Percentiles rank a stretch among this genome's conserved stretches.
These are phyloP conservation scores for Contarinia nasturtii DNA, from an alignment of 1,140 invertebrate genomes.

Conservation along the genomic window DNA sequence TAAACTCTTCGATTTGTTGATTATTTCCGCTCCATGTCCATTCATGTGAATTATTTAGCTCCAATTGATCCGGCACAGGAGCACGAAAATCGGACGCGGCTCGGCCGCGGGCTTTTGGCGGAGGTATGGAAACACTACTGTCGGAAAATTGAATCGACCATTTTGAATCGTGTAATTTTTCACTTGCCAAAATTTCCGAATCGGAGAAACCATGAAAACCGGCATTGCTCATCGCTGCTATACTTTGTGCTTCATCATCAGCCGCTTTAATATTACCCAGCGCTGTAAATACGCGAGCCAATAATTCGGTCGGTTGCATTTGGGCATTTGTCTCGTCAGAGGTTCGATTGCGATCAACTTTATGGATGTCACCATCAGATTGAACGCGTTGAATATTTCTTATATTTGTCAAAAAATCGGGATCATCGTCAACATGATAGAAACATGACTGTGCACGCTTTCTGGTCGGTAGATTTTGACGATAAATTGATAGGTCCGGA, in stretches of 20 bases:
- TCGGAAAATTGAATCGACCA: slow-evolving; percentile 32
- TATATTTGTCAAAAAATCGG: slow-evolving; percentile 3
- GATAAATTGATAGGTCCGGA: slow-evolving; percentile 35
- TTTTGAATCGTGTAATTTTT: slow-evolving; percentile 27
- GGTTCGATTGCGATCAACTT: slow-evolving; percentile 56
- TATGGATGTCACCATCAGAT: slow-evolving; percentile 53
- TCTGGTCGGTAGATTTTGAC: slow-evolving; percentile 25
- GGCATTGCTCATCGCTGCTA: slow-evolving; percentile 6
- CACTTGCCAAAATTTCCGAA: slow-evolving; percentile 45
- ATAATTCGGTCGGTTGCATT: slow-evolving; percentile 47
- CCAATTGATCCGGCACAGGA: slow-evolving; percentile 8
- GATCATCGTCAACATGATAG: too few species aligned
- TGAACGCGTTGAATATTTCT: slow-evolving; percentile 32
- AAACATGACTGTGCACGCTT: slow-evolving; percentile 34
- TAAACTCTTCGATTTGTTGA: slow-evolving; percentile 18
- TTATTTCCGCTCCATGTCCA: slow-evolving; percentile 25
- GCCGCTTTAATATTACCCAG: slow-evolving; percentile 39
- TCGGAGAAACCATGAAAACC: slow-evolving; percentile 41
- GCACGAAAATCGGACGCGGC: slow-evolving; percentile 25
- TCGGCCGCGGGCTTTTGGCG: slow-evolving; percentile 26
- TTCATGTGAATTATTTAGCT: slow-evolving; percentile 10
- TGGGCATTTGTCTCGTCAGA: slow-evolving; percentile 36
- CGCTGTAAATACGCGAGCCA: slow-evolving; percentile 53
- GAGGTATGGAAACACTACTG: slow-evolving; percentile 19
- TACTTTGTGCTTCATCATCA: slow-evolving; percentile 19